Evolutionary conservation across 2,888 invertebrate genomes (phyloP).

Genomic region (Ormyrus nitidulus): DNA sequence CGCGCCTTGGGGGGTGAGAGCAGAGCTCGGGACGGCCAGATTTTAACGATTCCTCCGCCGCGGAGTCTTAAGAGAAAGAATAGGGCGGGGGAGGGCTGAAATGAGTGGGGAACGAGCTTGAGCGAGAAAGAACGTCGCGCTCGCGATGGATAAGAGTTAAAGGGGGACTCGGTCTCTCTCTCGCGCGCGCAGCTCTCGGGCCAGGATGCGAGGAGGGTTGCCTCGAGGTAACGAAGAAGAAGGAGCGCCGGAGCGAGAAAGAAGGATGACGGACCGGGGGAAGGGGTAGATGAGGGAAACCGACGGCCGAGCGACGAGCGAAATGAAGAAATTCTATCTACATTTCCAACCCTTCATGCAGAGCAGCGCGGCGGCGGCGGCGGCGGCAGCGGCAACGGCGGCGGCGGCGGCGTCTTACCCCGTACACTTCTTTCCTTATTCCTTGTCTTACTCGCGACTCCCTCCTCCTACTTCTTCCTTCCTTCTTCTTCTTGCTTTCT

Average conservation of each 20-base stretch:
- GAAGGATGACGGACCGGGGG: constrained; percentile 45
- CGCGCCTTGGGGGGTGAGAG: not conserved
- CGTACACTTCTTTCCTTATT: constrained; percentile 63
- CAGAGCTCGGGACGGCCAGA: constrained; percentile 70
- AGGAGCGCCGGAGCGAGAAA: constrained; percentile 58
- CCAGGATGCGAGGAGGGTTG: constrained; percentile 44
- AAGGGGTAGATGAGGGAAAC: constrained; percentile 65
- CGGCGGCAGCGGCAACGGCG: not conserved
- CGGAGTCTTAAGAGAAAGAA: constrained; percentile 76
- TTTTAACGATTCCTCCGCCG: constrained; percentile 76
- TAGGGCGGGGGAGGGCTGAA: constrained; percentile 72
- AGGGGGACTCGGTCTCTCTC: constrained; percentile 42
- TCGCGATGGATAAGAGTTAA: constrained; percentile 53
- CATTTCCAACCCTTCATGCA: constrained; percentile 77
- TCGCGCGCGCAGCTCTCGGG: too few species aligned
- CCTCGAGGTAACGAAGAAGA: constrained; percentile 48
- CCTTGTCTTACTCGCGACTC: constrained; percentile 62
- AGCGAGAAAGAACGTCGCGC: constrained; percentile 52
- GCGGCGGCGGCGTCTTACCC: constrained; percentile 71
- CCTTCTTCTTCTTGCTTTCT: constrained; percentile 57
- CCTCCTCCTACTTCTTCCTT: constrained; percentile 57
- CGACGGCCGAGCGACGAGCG: constrained; percentile 75
- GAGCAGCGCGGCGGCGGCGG: constrained; percentile 25
- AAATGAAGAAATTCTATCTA: constrained; percentile 81
- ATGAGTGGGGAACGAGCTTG: constrained; percentile 68